phyloP scores from a whole-genome alignment of 2,113 vertebrate genomes.

The Platycercus adscitus region DNA sequence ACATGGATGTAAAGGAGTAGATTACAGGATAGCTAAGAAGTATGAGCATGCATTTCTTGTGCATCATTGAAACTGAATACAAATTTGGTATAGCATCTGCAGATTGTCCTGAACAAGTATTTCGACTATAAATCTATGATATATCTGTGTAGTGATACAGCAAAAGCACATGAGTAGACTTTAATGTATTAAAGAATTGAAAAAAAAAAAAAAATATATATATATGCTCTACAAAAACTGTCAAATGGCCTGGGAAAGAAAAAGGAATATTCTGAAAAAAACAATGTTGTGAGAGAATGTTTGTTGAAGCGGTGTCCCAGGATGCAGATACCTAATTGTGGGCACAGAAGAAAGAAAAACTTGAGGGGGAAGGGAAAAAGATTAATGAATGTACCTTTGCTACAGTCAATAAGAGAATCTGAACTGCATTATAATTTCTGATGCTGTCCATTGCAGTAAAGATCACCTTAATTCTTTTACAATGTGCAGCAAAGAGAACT shows the following conservation, averaged over 20 bases:
- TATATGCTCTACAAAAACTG: background rate
- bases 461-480: background rate
- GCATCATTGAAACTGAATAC: background rate
- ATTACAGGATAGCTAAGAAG: background rate
- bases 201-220: background rate
- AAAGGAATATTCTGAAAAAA: background rate
- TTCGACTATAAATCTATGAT: background rate
- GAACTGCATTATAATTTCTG: background rate
- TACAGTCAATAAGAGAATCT: background rate
- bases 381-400: background rate
- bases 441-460: slow-evolving; percentile 3
- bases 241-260: background rate
- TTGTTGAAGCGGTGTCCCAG: background rate
- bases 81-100: background rate
- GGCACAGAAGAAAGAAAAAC: background rate
- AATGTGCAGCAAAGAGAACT: background rate
- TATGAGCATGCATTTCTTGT: background rate
- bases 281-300: background rate
- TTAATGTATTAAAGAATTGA: background rate
- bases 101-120: background rate
- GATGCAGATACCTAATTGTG: background rate
- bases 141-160: background rate
- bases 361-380: background rate
- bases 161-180: background rate
- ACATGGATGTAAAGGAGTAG: background rate